These are phyloP conservation scores for Heliothis virescens DNA, from an alignment of 1,140 invertebrate genomes.

Conservation along the genomic window DNA sequence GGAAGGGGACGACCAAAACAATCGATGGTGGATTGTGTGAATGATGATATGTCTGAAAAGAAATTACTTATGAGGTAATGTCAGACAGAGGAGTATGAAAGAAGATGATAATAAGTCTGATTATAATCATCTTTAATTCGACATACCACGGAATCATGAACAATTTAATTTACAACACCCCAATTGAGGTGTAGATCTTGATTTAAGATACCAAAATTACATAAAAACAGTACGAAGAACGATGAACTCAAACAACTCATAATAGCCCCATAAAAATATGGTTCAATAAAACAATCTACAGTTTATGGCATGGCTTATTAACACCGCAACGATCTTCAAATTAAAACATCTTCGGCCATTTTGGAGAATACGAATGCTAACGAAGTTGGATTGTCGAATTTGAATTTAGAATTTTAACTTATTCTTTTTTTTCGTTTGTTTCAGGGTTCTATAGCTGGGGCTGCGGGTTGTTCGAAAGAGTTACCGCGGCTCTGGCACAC, in stretches of 20 bases:
- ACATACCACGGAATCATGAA: not conserved
- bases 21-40: no score
- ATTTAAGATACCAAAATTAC: not conserved
- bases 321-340: constrained; percentile 32
- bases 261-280: constrained; percentile 34
- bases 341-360: constrained; percentile 22
- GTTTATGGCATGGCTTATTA: constrained; percentile 23
- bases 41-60: no score
- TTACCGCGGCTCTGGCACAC: no score
- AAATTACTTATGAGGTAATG: no score
- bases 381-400: not conserved
- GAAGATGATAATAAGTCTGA: no score
- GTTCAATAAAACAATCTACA: constrained; percentile 24
- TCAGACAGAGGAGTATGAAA: no score
- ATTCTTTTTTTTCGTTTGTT: no score
- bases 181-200: not conserved
- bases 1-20: no score
- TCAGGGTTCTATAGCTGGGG: not conserved
- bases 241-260: not conserved
- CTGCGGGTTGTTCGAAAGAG: no score
- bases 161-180: not conserved
- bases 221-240: not conserved
- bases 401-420: not conserved
- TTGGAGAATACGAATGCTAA: not conserved
- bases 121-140: no score